These are phyloP conservation scores for Panzeria rudis DNA, from an alignment of 2,888 invertebrate genomes.

Conservation along the genomic window DNA sequence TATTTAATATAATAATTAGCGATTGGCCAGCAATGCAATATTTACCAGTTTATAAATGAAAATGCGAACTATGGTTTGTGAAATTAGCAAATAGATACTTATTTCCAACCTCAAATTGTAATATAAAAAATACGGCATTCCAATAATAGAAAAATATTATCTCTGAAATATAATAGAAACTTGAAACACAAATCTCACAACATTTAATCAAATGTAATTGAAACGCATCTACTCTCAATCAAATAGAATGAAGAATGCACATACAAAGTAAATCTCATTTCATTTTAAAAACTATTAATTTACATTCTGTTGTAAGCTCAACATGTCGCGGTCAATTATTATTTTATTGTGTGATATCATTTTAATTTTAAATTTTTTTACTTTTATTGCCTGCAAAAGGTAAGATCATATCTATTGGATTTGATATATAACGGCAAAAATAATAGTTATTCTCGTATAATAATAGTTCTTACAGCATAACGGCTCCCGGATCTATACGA, in stretches of 20 bases:
- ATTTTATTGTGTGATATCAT: neutral
- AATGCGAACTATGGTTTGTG: neutral
- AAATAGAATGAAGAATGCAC: neutral
- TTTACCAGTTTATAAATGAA: too few relatives aligned
- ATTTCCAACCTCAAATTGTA: neutral
- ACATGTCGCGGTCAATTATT: neutral
- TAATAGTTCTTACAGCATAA: constrained; percentile 18
- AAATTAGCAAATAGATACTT: neutral
- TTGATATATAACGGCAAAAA: neutral
- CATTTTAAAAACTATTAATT: neutral
- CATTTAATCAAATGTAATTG: neutral
- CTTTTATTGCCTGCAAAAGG: neutral
- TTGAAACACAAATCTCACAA: neutral
- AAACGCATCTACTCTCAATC: neutral
- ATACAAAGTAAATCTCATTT: neutral
- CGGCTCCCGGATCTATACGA: constrained; percentile 23
- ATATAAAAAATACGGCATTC: neutral
- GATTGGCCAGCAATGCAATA: too few relatives aligned
- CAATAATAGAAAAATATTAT: neutral
- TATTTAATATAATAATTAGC: too few relatives aligned
- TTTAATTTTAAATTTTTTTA: neutral
- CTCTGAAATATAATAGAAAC: neutral
- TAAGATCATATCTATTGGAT: neutral
- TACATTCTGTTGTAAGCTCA: neutral
- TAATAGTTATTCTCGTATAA: neutral